Conservation (phyloP, 2,797 vertebrate species). For the Pipistrellus kuhlii region DNA sequence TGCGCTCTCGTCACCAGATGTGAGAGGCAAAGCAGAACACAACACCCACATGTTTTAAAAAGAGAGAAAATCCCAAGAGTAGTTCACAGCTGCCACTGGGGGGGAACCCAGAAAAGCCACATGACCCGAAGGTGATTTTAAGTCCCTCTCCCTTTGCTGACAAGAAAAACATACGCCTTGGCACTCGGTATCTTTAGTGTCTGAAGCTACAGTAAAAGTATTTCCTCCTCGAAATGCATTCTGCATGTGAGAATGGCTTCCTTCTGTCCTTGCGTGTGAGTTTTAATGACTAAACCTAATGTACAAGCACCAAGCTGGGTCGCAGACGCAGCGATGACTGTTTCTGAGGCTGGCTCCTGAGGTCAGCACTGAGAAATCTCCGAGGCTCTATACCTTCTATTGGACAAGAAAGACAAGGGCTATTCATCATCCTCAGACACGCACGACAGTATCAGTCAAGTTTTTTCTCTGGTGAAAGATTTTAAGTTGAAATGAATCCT, state of each 20-base stretch:
- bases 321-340: not conserved
- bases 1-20: slow-evolving; percentile 73
- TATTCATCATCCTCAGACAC: slow-evolving; percentile 19
- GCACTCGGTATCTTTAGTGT: slow-evolving; percentile 51
- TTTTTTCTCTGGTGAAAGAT: slow-evolving; percentile 31
- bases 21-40: slow-evolving; percentile 66
- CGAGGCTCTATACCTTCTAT: not conserved
- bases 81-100: slow-evolving; percentile 54
- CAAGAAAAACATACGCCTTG: slow-evolving; percentile 68
- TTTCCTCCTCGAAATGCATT: slow-evolving; percentile 67
- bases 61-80: slow-evolving; percentile 50
- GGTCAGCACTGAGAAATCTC: not conserved
- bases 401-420: not conserved
- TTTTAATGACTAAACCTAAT: slow-evolving; percentile 63
- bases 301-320: slow-evolving; percentile 8
- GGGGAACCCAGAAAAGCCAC: slow-evolving; percentile 69
- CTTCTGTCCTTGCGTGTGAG: slow-evolving; percentile 51
- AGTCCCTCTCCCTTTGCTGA: slow-evolving; percentile 59
- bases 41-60: slow-evolving; percentile 56
- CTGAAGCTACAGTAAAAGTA: slow-evolving; percentile 57
- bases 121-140: slow-evolving; percentile 66
- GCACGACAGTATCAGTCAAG: not conserved
- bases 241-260: slow-evolving; percentile 64
- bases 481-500: slow-evolving; percentile 63
- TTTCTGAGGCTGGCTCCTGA: not conserved